Evolutionary conservation across 2,797 vertebrate species (phyloP), one percentile per base, ranked within the genome.

Genomic region (Coracias cyanogaster): DNA sequence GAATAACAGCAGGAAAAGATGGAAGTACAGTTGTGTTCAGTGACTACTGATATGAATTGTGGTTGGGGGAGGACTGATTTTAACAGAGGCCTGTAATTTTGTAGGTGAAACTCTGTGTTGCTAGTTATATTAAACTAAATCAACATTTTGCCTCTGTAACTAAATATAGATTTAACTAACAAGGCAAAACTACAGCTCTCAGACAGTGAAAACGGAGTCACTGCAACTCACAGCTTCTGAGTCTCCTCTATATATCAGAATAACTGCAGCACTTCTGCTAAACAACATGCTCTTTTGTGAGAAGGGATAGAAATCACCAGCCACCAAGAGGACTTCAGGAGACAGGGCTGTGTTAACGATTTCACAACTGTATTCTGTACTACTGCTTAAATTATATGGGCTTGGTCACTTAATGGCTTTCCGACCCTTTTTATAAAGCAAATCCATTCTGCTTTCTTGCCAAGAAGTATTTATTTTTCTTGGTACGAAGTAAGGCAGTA

Each of bases 321-420:
- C 46, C 83, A 29, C 7, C n/a, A n/a, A 3, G n/a, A n/a, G 0
- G 0, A 17, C 82, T 39, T 31, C 48, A 64, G 3, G 2, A 64
- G 61, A 25, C 2, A 29, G 48, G 12, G 39, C 3, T 35, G 52
- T 31, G 41, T 3, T 37, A 48, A 66, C 62, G 39, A 19, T 55
- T 62, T 80, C 69, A 60, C 12, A n/a, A 3, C 37, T 43, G 54
- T n/a, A 22, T 39, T 58, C 43, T 10, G 14, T 28, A 29, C 24
- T 69, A 12, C 46, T 70, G 64, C 64, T 55, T 52, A 33, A 78
- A 67, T 60, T 49, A 12, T 20, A 14, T 8, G 28, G 69, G 52
- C 37, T 48, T n/a, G 57, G 37, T 31, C 67, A 43, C n/a, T 48
- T 41, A 4, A 24, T 22, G 28, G 20, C 22, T 66, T 82, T 67